These are phyloP conservation scores for Siphamia tubifer DNA, from an alignment of 2,113 vertebrate genomes.

Conservation along the genomic window DNA sequence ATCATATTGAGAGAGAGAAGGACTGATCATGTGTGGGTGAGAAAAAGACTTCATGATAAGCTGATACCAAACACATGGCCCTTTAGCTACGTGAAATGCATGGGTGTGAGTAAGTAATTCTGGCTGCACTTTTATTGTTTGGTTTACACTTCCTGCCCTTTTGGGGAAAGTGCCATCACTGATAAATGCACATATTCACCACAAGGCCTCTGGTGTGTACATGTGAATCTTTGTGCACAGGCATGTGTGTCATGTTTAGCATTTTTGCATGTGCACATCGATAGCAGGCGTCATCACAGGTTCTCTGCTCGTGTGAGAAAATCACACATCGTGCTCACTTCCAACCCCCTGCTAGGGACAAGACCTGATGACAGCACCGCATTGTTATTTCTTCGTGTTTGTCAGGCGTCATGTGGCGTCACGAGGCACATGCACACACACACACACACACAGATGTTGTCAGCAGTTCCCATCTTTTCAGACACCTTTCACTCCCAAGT, in stretches of 20 bases:
- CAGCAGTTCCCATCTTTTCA: constrained; percentile 71
- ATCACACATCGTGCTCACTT: constrained; percentile 82
- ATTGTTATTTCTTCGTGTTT: constrained; percentile 76
- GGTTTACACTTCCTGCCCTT: constrained; percentile 7
- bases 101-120: not conserved
- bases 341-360: constrained; percentile 85
- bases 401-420: constrained; percentile 56
- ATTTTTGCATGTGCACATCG: constrained; percentile 46
- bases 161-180: not conserved
- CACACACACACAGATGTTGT: constrained; percentile 56
- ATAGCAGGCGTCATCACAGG: constrained; percentile 79
- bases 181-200: constrained; percentile 28
- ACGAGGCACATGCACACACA: constrained; percentile 12
- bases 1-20: not conserved
- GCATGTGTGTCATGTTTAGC: constrained; percentile 38
- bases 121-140: constrained; percentile 16
- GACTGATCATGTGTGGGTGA: constrained; percentile 24
- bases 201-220: not conserved
- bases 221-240: not conserved
- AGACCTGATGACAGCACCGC: constrained; percentile 83
- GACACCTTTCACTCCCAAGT: constrained; percentile 74
- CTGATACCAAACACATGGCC: constrained; percentile 7
- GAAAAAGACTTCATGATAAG: constrained; percentile 58
- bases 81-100: not conserved
- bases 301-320: constrained; percentile 85